Conservation (phyloP, 2,888 invertebrate species). For the Cryptophagus acutangulus region DNA sequence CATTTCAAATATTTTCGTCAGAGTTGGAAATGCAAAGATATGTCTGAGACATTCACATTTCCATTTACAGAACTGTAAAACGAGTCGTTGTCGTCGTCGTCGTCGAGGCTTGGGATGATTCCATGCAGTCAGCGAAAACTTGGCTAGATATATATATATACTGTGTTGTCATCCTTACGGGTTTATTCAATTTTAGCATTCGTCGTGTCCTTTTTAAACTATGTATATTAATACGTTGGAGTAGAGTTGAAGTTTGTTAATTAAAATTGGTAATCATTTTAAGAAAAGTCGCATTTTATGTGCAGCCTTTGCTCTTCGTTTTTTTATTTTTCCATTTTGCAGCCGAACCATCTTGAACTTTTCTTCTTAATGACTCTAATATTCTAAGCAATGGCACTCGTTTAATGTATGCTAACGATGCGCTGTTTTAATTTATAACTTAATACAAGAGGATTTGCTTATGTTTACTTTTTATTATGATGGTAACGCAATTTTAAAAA, state of each 20-base stretch:
- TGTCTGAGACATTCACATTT: conserved; percentile 18
- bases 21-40: conserved; percentile 12
- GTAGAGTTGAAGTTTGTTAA: conserved; percentile 18
- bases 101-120: too few species aligned
- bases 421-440: conserved; percentile 6
- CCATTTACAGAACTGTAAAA: too few species aligned
- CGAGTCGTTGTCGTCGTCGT: too few species aligned
- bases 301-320: conserved; percentile 2
- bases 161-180: conserved; percentile 12
- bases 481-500: too few species aligned
- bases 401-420: conserved; percentile 8
- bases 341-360: neutral
- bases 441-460: too few species aligned
- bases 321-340: neutral
- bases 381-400: conserved; percentile 5
- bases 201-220: too few species aligned
- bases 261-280: conserved; percentile 17
- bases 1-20: conserved; percentile 17
- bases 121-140: conserved; percentile 17
- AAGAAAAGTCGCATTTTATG: conserved; percentile 6
- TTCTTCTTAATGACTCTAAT: conserved; percentile 8
- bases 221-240: too few species aligned
- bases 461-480: too few species aligned
- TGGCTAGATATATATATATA: conserved; percentile 17
- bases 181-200: too few species aligned